A percentile compares a stretch with the other conserved stretches of the same genome.
phyloP scores from a whole-genome alignment of 2,888 invertebrate species.

The Drosophila ustulata region DNA sequence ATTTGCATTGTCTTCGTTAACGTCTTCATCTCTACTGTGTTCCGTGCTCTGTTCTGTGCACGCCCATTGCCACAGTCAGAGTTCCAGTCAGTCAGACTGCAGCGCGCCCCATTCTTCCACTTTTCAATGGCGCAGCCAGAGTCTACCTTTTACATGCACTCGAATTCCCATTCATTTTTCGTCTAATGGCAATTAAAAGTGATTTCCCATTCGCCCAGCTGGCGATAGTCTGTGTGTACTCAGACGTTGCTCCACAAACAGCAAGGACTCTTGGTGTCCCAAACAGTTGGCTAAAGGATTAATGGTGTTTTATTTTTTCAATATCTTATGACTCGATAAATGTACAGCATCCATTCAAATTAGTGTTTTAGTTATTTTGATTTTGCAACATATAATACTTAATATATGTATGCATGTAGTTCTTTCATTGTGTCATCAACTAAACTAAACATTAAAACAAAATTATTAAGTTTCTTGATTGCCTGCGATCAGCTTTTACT shows the following conservation, averaged over 20 bases:
- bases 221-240: slow-evolving; percentile 25
- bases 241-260: slow-evolving; percentile 24
- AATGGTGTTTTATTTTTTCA: not conserved
- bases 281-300: not conserved
- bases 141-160: slow-evolving; percentile 40
- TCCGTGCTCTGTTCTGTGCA: slow-evolving; percentile 22
- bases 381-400: too few species aligned
- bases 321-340: too few species aligned
- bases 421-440: too few species aligned
- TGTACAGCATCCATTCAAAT: too few species aligned
- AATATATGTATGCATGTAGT: too few species aligned
- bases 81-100: not conserved
- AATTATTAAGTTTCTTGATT: too few species aligned
- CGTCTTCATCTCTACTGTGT: slow-evolving; percentile 48
- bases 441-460: too few species aligned
- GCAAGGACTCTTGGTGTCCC: not conserved
- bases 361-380: not conserved
- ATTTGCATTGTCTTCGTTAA: slow-evolving; percentile 73
- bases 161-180: slow-evolving; percentile 34
- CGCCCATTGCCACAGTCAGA: slow-evolving; percentile 37
- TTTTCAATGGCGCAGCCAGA: not conserved
- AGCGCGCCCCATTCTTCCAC: not conserved
- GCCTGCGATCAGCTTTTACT: too few species aligned
- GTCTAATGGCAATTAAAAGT: slow-evolving; percentile 68
- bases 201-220: slow-evolving; percentile 44